Percentiles rank a stretch among this genome's conserved stretches.
These are phyloP conservation scores for Ptychoptera contaminata DNA, from an alignment of 2,888 invertebrate genomes.

Conservation along the genomic window DNA sequence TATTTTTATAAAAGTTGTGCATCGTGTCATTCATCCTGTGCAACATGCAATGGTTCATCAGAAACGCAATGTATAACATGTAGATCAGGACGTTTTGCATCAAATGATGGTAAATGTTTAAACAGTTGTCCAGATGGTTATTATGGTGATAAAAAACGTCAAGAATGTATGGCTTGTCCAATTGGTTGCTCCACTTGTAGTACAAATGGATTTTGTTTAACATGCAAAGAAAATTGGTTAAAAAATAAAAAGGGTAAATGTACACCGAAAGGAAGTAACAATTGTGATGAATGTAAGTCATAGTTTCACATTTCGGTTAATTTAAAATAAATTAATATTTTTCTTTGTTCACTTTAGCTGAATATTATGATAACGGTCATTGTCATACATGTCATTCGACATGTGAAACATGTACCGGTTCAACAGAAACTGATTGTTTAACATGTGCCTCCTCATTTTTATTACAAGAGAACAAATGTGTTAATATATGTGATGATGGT, in stretches of 20 bases:
- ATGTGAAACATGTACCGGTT: slow-evolving; percentile 71
- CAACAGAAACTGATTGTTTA: slow-evolving; percentile 53
- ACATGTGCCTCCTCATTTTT: slow-evolving; percentile 59
- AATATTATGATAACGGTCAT: slow-evolving; percentile 52
- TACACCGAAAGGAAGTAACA: slow-evolving; percentile 49
- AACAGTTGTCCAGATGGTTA: slow-evolving; percentile 56
- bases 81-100: slow-evolving; percentile 50
- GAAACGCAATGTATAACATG: slow-evolving; percentile 71
- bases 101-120: slow-evolving; percentile 51
- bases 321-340: background rate
- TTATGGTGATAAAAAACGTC: slow-evolving; percentile 60
- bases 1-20: slow-evolving; percentile 40
- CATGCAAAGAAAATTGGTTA: slow-evolving; percentile 59
- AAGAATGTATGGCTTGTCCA: slow-evolving; percentile 63
- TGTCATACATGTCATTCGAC: slow-evolving; percentile 63
- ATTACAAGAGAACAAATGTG: slow-evolving; percentile 56
- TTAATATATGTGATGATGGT: slow-evolving; percentile 58
- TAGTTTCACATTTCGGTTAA: background rate
- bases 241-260: slow-evolving; percentile 62
- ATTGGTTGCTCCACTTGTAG: slow-evolving; percentile 62
- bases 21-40: slow-evolving; percentile 62
- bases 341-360: slow-evolving; percentile 36
- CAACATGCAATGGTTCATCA: slow-evolving; percentile 63
- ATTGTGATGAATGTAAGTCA: slow-evolving; percentile 47
- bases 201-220: slow-evolving; percentile 52